Base-by-base conservation (phyloP, 2,888 invertebrate genomes). In the Apotomis betuletana region DNA sequence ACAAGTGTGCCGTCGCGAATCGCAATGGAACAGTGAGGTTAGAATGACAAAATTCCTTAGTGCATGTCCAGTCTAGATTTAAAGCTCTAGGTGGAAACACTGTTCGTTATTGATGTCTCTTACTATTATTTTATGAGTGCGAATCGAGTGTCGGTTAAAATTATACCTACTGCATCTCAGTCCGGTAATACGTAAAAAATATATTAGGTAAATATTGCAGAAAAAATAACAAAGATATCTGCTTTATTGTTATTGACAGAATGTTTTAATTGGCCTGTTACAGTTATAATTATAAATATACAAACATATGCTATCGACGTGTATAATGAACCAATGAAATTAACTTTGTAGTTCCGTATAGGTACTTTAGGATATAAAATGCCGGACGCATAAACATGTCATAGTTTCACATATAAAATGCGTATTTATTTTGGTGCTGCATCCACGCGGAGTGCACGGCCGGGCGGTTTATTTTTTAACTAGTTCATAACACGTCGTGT, bases 381-480 rank as follows among this genome's bases (percentile, higher is more conserved):
- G 27, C 70, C 65, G 67, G 70, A 70, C 51, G 61, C 61, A 51
- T 59, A 51, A 57, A 65, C 38, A 10, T 44, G 51, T 6, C 4
- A 46, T 67, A 70, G 55, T 60, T 38, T 67, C 38, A 61, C 36
- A 60, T 60, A 61, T 65, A 70, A 65, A 70, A 65, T 61, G 65
- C 65, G 61, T 70, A 67, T 70, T 70, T 70, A 70, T 70, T 67
- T 83, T 61, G 15, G 55, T 70, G 79, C 78, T 67, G 79, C 78
- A 82, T 76, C 61, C 78, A 75, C 77, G 76, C 70, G 75, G 74
- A 75, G 74, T 84, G 85, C 83, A 82, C 78, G 80, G 79, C 83
- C 77, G 78, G 74, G 75, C 72, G 76, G 77, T 76, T 78, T 80
- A 85, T 78, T 49, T 63, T 58, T 58, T 67, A 65, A 65, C 64